Conservation (phyloP, 2,888 invertebrate species). For the Cepaea hortensis region DNA sequence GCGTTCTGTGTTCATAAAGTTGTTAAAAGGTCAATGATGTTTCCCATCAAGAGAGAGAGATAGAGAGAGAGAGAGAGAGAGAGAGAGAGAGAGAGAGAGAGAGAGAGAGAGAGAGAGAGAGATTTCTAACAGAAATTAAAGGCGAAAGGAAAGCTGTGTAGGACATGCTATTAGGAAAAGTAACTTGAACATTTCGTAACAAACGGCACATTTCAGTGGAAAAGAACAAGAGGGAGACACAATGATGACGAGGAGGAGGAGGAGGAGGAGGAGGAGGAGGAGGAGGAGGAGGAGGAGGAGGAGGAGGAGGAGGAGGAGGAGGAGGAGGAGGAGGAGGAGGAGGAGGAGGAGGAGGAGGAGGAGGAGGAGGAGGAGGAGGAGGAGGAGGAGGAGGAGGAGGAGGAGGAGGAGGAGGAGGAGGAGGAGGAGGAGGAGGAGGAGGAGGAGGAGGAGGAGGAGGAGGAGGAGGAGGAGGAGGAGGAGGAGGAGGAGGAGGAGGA, state of each 20-base stretch:
- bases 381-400: background rate
- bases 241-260: background rate
- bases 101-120: background rate
- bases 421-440: background rate
- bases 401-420: background rate
- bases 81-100: background rate
- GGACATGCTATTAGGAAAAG: no score
- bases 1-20: no score
- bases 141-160: background rate
- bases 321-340: background rate
- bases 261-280: background rate
- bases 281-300: background rate
- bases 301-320: background rate
- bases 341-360: background rate
- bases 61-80: conserved; percentile 12
- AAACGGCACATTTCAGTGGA: background rate
- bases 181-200: no score
- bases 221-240: background rate
- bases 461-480: background rate
- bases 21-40: no score
- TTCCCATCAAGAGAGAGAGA: no score
- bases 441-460: background rate
- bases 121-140: background rate
- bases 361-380: background rate
- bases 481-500: background rate